Evolutionary conservation across 1,140 invertebrate genomes (phyloP), one percentile per base, ranked within the genome.

Genomic region (Drosophila pallidifrons): DNA sequence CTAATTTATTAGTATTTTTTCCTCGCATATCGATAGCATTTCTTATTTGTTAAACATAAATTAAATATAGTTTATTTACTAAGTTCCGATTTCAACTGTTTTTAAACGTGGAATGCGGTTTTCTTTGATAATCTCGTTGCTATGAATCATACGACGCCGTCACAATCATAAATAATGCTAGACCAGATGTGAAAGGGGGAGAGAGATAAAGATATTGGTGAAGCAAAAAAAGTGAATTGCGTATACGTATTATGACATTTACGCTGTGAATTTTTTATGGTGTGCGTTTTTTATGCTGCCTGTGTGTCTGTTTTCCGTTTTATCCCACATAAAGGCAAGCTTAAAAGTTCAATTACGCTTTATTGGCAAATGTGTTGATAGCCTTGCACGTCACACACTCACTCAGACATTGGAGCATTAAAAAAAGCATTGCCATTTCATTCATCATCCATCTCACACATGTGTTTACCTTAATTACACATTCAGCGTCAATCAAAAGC

Each of bases 401-500:
- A 45, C 20, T 25, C 20, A 25, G 20, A 25, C 20, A 25, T 25
- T 25, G 20, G 20, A 25, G 20, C 20, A 32, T 32, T 5, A 7
- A 32, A 5, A 5, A 10, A 38, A 3, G 7, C 1, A 8, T 38
- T 38, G 6, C 35, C 35, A 38, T 38, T 38, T 38, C 35, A 38
- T 38, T 38, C 35, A 38, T 74, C 63, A 63, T 38, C 10, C 35
- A 38, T 74, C 63, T 63, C 58, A 20, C 25, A 51, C 46, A 38
- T 51, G 13, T 77, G 57, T 64, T 54, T 20, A 28, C 38, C 70
- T 65, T 81, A 81, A 81, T 64, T 72, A 86, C 60, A n/a, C 64
- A 67, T 86, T 77, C 81, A 77, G 46, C 46, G 81, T 72, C 81
- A 85, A 74, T 83, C 67, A 73, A 66, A 83, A 20, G 81, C 58